Conservation (phyloP, 2,113 vertebrate species). For the Trachemys scripta region DNA sequence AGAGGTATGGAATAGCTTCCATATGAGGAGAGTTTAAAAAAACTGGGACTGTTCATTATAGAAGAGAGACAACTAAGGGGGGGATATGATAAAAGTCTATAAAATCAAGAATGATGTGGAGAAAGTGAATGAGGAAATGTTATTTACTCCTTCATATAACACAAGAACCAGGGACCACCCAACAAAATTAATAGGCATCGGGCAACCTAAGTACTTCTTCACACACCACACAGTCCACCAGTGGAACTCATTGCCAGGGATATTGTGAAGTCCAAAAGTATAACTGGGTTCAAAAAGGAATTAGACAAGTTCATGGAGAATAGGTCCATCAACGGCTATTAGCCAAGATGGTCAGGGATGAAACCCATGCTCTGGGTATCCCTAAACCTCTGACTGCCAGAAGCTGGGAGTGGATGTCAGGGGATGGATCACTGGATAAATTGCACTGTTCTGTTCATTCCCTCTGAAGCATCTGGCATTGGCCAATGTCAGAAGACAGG, state of each 20-base stretch:
- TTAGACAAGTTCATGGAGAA: not conserved
- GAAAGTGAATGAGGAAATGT: too few relatives aligned
- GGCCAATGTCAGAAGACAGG: too few relatives aligned
- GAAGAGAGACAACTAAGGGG: not conserved
- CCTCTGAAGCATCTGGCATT: not conserved
- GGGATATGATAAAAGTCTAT: not conserved
- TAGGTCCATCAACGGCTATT: not conserved
- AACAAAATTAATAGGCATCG: not conserved
- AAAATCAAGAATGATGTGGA: not conserved
- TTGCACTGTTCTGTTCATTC: not conserved
- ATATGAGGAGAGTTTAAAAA: not conserved
- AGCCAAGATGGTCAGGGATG: not conserved
- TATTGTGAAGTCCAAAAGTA: not conserved
- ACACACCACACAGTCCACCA: not conserved
- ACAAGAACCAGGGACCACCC: not conserved
- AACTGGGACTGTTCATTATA: not conserved
- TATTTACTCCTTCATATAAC: not conserved
- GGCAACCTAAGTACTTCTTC: not conserved
- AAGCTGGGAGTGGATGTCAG: not conserved
- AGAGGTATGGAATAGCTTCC: not conserved
- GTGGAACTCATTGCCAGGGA: not conserved
- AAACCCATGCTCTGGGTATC: not conserved
- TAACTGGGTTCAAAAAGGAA: not conserved
- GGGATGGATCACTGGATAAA: not conserved
- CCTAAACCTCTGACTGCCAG: not conserved